Conservation (phyloP, 2,797 vertebrate genomes). For the Sebastes vulpes region DNA sequence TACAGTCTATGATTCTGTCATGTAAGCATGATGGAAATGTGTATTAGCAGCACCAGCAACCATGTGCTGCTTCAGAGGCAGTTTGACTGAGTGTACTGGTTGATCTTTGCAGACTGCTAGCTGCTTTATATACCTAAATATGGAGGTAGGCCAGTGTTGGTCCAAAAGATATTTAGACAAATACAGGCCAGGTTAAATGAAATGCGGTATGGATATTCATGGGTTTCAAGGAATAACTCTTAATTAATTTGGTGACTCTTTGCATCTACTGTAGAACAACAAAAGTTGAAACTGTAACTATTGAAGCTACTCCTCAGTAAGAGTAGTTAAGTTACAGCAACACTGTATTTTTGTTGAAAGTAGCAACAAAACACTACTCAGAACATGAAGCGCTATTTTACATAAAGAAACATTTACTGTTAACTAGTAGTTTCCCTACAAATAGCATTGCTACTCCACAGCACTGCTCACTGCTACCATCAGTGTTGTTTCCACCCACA, state of each 20-base stretch:
- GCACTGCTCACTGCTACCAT: background rate
- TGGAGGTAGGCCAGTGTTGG: background rate
- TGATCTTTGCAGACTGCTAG: constrained; percentile 9
- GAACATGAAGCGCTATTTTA: background rate
- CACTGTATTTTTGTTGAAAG: background rate
- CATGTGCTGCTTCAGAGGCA: background rate
- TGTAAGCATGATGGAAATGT: too few relatives aligned
- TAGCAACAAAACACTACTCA: background rate
- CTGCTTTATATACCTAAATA: background rate
- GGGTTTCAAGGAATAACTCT: background rate
- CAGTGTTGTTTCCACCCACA: background rate
- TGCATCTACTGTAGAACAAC: background rate
- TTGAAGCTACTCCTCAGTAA: background rate
- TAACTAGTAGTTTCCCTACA: background rate
- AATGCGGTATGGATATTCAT: background rate
- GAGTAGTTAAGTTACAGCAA: background rate
- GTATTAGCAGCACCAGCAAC: too few relatives aligned
- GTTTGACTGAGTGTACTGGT: constrained; percentile 48
- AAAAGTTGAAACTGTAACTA: background rate
- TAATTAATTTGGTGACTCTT: background rate
- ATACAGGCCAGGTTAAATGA: background rate
- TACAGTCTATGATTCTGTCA: too few relatives aligned
- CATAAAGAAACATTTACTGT: background rate
- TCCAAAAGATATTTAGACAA: background rate
- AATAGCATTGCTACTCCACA: background rate